Evolutionary conservation across 92 coral and sea anemone genomes (phyloP), one percentile per base, ranked within the genome.

Genomic region (Heteractis magnifica): DNA sequence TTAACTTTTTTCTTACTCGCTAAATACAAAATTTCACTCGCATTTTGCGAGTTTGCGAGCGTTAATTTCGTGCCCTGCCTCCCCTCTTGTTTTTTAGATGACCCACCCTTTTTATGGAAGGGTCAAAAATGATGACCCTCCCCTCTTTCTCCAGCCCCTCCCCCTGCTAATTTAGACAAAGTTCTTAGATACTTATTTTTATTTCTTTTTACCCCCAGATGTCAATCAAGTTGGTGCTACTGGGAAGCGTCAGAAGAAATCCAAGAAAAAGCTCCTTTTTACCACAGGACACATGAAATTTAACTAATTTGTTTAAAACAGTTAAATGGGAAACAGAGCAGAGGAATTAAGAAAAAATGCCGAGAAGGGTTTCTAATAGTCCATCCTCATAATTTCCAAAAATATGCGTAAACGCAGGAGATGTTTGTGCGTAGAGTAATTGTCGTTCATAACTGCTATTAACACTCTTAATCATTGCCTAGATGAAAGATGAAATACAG

Each of bases 281-380:
- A 94, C 95, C 72, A 95, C 98, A 5, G 98, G 97, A 9, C 91
- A 90, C 79, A 93, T 93, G 94, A 93, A 95, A 80, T 95, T 89
- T 79, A 85, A 85, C 56, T 85, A 78, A 76, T 10, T 7, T 74
- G 21, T 49, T 49, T 19, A 26, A 56, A 13, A 62, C 18, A 62
- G 20, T 4, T 5, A 23, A 62, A 26, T n/a, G 55, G 21, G 77
- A 7, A 75, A 6, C 15, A 56, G 81, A 56, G 81, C 51, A 78
- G 81, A 52, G 65, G 48, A 18, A 78, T 15, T 34, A 34, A 34
- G 44, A 34, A 34, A 34, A 34, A 34, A 34, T 1, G 44, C 3
- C 44, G 44, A 34, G 44, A 34, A 34, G 44, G 44, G 44, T 34
- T 34, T 34, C 44, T 34, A 34, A 34, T 34, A 26, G 34, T 26